Conservation (phyloP, 2,113 vertebrate species). For the mouse (Mus musculus) region DNA sequence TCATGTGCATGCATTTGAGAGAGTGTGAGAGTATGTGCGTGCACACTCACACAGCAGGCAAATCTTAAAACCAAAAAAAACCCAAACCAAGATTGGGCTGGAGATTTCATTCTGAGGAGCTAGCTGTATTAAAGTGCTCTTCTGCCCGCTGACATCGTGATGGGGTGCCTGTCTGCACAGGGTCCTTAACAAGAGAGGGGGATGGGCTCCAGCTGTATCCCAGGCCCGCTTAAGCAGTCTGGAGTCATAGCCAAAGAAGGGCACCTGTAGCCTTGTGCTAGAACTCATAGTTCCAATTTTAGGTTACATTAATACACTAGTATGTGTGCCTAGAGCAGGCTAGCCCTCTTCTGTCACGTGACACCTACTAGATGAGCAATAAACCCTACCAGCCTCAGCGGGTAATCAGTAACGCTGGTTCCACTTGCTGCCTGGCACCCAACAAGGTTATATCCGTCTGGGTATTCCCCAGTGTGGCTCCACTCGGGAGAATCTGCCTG, state of each 20-base stretch:
- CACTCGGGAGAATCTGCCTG: background rate
- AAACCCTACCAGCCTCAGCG: background rate
- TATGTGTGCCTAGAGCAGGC: background rate
- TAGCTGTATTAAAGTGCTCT: background rate
- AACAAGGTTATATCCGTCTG: background rate
- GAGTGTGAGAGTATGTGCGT: rapidly evolving
- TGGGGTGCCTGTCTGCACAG: background rate
- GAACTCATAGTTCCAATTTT: background rate
- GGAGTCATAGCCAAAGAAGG: background rate
- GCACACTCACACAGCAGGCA: background rate
- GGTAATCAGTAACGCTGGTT: background rate
- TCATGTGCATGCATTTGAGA: background rate
- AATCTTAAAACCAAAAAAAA: background rate
- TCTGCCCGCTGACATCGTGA: background rate
- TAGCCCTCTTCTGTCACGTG: background rate
- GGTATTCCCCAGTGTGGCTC: background rate
- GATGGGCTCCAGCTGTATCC: background rate
- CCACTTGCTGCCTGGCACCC: background rate
- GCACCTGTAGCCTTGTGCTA: background rate
- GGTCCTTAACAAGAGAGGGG: background rate
- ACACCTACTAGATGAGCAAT: background rate
- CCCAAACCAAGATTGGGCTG: background rate
- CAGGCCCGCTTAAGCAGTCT: background rate
- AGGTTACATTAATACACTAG: background rate
- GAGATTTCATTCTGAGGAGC: background rate